Base-by-base conservation (phyloP, 2,113 vertebrate genomes). In the Brienomyrus brachyistius region DNA sequence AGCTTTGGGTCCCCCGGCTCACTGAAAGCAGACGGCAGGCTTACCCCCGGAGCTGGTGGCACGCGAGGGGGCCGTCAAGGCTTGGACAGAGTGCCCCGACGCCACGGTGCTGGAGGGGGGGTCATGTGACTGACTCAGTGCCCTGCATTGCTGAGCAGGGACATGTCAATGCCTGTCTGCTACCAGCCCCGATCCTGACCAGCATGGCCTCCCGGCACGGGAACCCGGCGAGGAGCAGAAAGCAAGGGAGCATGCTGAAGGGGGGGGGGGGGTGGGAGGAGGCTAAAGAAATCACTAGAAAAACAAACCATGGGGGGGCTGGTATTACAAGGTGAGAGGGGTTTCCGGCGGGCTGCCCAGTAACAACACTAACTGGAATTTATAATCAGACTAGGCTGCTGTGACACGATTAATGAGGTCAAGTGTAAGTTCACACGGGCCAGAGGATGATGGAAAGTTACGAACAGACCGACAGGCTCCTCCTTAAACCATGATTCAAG, bases 121-220 rank as follows among this genome's bases (percentile, higher is more conserved):
- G 92, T 92, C 92, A 93, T 89, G 90, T 92, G 94, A 91, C 91
- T 90, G 90, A 90, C 92, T 91, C 91, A 82, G 92, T 90, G 15
- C 91, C 77, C 89, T 66, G 92, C 94, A 90, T 92, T 93, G 93
- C 90, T 90, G 86, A 92, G 93, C 94, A 91, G 91, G 89, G 92
- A 89, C 94, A 92, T 91, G 82, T 89, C 40, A 91, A 91, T 90
- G 91, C 94, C 90, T 7, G 89, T 91, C 70, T 93, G 90, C 91
- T 40, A 40, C 74, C 35, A 13, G 35, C 74, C 74, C 35, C 1
- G 15, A 27, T 17, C 74, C 13, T 80, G 15, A 43, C 35, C 93
- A 56, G 94, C 93, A 94, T 74, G 94, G 92, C 94, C 88, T 89
- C 90, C 85, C 91, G 88, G 88, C 92, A 90, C 93, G 95, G 93